Percentiles rank a stretch among this genome's conserved stretches.
Evolutionary conservation across 2,888 invertebrate genomes (phyloP).

Genomic region (Limnephilus auricula): DNA sequence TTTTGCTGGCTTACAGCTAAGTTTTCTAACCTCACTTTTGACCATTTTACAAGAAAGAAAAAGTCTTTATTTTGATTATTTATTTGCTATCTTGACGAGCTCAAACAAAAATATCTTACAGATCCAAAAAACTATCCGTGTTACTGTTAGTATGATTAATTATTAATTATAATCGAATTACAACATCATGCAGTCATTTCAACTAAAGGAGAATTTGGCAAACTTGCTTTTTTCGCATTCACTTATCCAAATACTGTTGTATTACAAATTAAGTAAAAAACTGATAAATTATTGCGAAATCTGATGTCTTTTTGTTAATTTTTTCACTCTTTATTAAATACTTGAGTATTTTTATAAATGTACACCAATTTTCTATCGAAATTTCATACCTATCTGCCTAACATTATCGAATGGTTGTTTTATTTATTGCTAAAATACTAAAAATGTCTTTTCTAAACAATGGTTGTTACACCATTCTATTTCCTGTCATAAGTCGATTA

Average conservation of each 20-base stretch:
- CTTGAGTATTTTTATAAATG: neutral
- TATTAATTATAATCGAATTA: neutral
- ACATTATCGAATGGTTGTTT: no score
- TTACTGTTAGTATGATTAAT: neutral
- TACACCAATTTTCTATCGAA: neutral
- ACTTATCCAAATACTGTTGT: neutral
- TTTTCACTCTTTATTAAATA: neutral
- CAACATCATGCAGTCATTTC: neutral
- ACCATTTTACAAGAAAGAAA: neutral
- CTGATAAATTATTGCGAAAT: neutral
- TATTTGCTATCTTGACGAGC: neutral
- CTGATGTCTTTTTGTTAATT: neutral
- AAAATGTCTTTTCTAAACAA: no score
- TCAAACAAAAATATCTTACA: neutral
- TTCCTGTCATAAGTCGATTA: no score
- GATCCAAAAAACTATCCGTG: neutral
- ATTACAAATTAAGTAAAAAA: neutral
- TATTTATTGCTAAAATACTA: no score
- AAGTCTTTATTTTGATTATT: neutral
- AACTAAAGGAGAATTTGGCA: neutral
- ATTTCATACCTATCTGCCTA: neutral
- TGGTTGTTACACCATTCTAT: no score
- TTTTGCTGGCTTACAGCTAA: neutral
- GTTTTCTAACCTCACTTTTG: neutral
- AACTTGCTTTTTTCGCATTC: neutral